These are phyloP conservation scores for Maniola jurtina DNA, from an alignment of 1,140 invertebrate genomes.

Conservation along the genomic window DNA sequence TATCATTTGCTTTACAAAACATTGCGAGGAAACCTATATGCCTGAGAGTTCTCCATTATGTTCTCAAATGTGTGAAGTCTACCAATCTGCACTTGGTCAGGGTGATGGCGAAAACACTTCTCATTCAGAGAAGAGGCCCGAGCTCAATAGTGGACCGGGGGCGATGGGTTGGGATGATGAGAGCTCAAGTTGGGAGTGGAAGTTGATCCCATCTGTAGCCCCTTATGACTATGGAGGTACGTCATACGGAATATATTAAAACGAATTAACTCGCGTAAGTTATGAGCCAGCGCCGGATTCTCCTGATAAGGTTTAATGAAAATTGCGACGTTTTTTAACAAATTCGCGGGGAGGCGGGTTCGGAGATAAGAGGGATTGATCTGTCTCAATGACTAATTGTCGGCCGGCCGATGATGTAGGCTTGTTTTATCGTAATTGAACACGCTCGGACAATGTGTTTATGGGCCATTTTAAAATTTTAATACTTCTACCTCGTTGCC, in stretches of 20 bases:
- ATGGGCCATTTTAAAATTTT: slow-evolving; percentile 25
- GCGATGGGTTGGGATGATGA: too few species aligned
- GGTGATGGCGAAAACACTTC: too few species aligned
- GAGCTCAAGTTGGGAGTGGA: background rate
- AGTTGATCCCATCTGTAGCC: background rate
- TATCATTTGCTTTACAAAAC: too few species aligned
- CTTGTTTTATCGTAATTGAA: slow-evolving; percentile 55
- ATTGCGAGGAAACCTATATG: too few species aligned
- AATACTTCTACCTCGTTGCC: background rate
- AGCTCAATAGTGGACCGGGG: too few species aligned
- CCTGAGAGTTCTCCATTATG: too few species aligned
- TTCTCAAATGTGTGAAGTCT: too few species aligned
- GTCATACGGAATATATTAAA: slow-evolving; percentile 60
- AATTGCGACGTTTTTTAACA: slow-evolving; percentile 63
- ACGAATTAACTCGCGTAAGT: slow-evolving; percentile 69
- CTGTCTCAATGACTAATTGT: slow-evolving; percentile 67
- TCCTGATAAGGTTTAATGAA: slow-evolving; percentile 69
- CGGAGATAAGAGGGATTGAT: slow-evolving; percentile 66
- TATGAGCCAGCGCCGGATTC: slow-evolving; percentile 52
- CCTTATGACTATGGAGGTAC: background rate
- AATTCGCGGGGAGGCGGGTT: slow-evolving; percentile 58
- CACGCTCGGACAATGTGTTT: slow-evolving; percentile 47
- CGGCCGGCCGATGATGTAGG: slow-evolving; percentile 37
- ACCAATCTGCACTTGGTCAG: too few species aligned
- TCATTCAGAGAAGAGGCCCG: too few species aligned